These are phyloP conservation scores for Euura saliciscinereae DNA, from an alignment of 1,140 invertebrate species.

Conservation along the genomic window DNA sequence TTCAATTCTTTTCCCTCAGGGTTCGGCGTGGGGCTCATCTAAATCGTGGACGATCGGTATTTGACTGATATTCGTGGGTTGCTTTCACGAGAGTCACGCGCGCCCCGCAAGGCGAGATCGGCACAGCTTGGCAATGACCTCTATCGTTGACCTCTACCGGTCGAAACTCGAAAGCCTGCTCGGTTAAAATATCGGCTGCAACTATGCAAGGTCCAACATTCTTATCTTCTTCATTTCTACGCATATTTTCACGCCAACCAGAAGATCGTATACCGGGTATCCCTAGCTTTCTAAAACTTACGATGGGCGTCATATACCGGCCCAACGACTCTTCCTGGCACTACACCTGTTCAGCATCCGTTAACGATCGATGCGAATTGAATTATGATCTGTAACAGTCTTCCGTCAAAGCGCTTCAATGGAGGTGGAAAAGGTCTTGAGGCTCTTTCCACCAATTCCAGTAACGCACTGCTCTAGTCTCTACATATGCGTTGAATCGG, in stretches of 20 bases:
- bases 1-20: too few relatives aligned
- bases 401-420: too few relatives aligned
- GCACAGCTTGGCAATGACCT: constrained; percentile 4
- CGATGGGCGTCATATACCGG: not conserved
- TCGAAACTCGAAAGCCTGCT: not conserved
- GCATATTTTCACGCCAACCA: not conserved
- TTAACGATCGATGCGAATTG: not conserved
- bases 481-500: not conserved
- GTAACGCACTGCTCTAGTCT: not conserved
- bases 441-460: not conserved
- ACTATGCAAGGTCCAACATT: not conserved
- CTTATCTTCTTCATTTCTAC: not conserved
- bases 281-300: not conserved
- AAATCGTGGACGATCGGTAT: too few relatives aligned
- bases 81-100: too few relatives aligned
- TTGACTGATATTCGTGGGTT: too few relatives aligned
- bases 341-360: too few relatives aligned
- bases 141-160: not conserved
- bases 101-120: not conserved
- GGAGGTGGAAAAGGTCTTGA: too few relatives aligned
- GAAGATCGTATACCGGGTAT: not conserved
- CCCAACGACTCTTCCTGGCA: too few relatives aligned
- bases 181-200: not conserved
- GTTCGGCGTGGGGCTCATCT: too few relatives aligned
- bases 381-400: not conserved